phyloP scores from a whole-genome alignment of 1,140 invertebrate genomes.

The Dufourea novaeangliae region DNA sequence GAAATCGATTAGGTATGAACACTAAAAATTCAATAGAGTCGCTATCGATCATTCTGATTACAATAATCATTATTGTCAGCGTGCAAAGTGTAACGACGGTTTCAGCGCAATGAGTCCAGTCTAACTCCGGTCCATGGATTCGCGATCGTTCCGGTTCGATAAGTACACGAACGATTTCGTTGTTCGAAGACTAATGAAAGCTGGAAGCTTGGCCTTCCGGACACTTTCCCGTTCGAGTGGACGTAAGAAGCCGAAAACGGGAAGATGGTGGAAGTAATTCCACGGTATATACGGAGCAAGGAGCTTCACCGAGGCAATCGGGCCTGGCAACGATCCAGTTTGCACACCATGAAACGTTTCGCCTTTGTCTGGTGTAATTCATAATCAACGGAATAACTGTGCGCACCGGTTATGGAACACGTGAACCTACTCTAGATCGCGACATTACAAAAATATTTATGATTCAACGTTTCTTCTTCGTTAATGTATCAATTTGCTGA shows the following conservation, averaged over 20 bases:
- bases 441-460: no score
- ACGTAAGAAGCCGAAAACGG: conserved; percentile 47
- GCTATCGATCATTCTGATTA: not conserved
- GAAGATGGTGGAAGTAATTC: conserved; percentile 50
- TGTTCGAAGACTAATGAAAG: conserved; percentile 60
- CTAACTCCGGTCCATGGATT: conserved; percentile 51
- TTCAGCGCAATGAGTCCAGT: conserved; percentile 53
- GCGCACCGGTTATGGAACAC: not conserved
- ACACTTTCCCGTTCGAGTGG: conserved; percentile 54
- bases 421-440: no score
- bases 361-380: conserved; percentile 40
- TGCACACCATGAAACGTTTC: conserved; percentile 29
- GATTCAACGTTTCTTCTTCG: no score
- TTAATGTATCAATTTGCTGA: no score
- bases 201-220: conserved; percentile 52
- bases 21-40: not conserved
- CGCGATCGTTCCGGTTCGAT: conserved; percentile 56
- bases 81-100: conserved; percentile 9
- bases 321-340: conserved; percentile 55
- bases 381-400: conserved; percentile 34
- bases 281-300: conserved; percentile 17
- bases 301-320: not conserved
- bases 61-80: conserved; percentile 13
- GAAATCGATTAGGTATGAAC: not conserved
- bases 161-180: conserved; percentile 47